A percentile compares a stretch with the other conserved stretches of the same genome.
phyloP scores from a whole-genome alignment of 2,113 vertebrate genomes.

The Cairina moschata region DNA sequence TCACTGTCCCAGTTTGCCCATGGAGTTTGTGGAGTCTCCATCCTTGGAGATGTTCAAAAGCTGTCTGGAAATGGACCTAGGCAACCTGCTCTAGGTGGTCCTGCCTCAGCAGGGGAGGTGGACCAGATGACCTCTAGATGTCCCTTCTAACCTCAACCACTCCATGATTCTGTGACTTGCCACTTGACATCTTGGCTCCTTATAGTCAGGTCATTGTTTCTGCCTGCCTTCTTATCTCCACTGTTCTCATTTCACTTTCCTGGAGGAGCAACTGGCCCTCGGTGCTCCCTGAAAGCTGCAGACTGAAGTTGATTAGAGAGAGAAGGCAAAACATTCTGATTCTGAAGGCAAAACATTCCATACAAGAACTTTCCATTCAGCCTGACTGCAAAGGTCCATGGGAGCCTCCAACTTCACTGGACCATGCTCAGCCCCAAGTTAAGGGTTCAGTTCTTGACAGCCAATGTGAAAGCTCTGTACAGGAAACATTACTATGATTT shows the following conservation, averaged over 20 bases:
- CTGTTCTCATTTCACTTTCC: neutral
- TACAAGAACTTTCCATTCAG: neutral
- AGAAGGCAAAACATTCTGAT: neutral
- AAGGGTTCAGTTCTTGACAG: neutral
- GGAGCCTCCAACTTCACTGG: neutral
- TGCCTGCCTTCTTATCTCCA: neutral
- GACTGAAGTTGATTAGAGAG: neutral
- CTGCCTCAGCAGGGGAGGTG: no score
- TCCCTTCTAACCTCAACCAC: no score
- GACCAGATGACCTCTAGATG: no score
- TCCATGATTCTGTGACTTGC: neutral
- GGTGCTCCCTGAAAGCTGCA: neutral
- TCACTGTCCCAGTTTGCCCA: no score
- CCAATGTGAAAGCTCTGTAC: neutral
- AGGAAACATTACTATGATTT: neutral
- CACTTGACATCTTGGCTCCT: neutral
- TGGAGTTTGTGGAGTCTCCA: no score
- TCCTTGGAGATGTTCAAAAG: no score
- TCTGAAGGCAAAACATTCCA: neutral
- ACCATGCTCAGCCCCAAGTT: rapidly evolving
- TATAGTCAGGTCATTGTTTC: neutral
- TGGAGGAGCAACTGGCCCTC: neutral
- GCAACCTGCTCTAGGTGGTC: no score
- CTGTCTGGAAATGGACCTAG: no score
- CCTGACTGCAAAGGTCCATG: neutral